phyloP scores from a whole-genome alignment of 2,888 invertebrate species.

The Hirtodrosophila duncani region DNA sequence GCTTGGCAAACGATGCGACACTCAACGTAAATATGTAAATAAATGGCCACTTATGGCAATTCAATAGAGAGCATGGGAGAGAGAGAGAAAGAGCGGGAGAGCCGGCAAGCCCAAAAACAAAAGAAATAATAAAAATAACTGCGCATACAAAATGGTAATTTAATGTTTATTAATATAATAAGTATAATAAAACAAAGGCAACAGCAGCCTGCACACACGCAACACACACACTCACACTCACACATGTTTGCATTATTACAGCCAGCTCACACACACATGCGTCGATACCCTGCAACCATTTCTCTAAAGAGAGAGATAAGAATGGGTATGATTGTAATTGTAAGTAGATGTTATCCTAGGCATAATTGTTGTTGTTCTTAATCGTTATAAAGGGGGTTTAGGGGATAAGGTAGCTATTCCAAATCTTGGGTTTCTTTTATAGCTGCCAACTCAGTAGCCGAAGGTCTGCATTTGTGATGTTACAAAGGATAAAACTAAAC shows the following conservation, averaged over 20 bases:
- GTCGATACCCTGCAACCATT: slow-evolving; percentile 5
- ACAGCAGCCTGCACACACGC: slow-evolving; percentile 14
- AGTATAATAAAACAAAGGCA: slow-evolving; percentile 48
- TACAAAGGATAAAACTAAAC: no score
- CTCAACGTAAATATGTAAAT: slow-evolving; percentile 69
- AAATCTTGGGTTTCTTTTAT: no score
- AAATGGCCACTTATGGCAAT: slow-evolving; percentile 70
- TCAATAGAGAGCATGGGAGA: slow-evolving; percentile 38
- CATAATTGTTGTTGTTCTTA: no score
- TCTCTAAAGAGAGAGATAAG: neutral
- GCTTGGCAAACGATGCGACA: slow-evolving; percentile 51
- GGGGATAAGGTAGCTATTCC: no score
- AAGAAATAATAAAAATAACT: slow-evolving; percentile 1
- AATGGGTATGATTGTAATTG: no score
- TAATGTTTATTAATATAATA: slow-evolving; percentile 60
- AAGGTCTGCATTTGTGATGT: no score
- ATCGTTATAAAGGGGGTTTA: no score
- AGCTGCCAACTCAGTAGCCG: no score
- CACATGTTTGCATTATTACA: slow-evolving; percentile 55
- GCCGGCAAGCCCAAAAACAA: no score
- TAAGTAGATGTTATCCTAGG: no score
- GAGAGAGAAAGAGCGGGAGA: no score
- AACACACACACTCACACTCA: slow-evolving; percentile 8
- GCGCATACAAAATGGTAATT: slow-evolving; percentile 52
- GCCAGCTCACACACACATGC: slow-evolving; percentile 15